Evolutionary conservation across 2,888 invertebrate genomes (phyloP), one percentile per base, ranked within the genome.

Genomic region (Meganola albula): DNA sequence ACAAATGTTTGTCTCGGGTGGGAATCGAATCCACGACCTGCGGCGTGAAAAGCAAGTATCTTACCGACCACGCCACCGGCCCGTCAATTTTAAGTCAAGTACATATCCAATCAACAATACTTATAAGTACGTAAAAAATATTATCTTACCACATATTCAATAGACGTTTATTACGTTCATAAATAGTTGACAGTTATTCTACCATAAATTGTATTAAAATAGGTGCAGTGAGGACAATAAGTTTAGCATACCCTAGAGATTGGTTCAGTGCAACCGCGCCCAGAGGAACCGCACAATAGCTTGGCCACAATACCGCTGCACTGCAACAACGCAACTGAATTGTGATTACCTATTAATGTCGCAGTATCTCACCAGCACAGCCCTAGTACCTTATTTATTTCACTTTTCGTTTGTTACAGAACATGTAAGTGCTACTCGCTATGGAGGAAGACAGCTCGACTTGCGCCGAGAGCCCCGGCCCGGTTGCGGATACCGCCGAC

Each of bases 401-500:
- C 20, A n/a, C 20, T 2, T 3, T 58, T 63, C 64, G 37, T 51
- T 82, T 74, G 71, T 83, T 83, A 41, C 83, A 85, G 84, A 84
- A 73, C 72, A 85, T 85, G 84, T 83, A 62, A 82, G 59, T 63
- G 60, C 59, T 56, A 60, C 40, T 50, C 53, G 61, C 58, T 45
- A 85, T 85, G 84, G 79, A 78, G 62, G 80, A 77, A 59, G 71
- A 71, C 53, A 60, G 47, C 46, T 58, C 58, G 40, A 53, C 49
- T 33, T 57, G 56, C 45, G 53, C 55, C 47, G 58, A 45, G 34
- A 75, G 65, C 48, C 57, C 57, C 34, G 41, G 43, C 33, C 50
- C 63, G 32, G 52, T 63, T 11, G 40, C 62, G 33, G 41, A 54
- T 33, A 41, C 62, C 32, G 41, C 54, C 34, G 66, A 65, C 37